These are phyloP conservation scores for Nemurella pictetii DNA, from an alignment of 2,888 invertebrate species.

Conservation along the genomic window DNA sequence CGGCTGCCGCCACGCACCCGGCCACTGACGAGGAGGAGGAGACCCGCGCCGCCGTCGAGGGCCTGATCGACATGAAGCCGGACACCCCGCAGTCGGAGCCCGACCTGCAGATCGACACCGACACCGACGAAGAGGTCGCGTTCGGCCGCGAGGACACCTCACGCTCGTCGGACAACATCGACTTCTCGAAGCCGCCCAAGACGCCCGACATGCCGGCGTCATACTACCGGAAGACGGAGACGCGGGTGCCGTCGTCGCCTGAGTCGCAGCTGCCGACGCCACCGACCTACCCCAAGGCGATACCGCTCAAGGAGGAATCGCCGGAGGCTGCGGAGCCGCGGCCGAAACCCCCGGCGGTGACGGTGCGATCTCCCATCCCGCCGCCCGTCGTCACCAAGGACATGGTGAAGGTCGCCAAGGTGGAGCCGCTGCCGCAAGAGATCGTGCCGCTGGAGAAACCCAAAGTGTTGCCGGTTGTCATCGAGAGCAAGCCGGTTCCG, in stretches of 20 bases:
- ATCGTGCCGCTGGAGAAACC: background rate
- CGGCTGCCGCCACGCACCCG: conserved; percentile 49
- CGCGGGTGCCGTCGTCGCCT: too few species aligned
- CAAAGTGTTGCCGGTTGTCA: background rate
- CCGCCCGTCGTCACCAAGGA: conserved; percentile 43
- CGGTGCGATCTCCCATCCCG: conserved; percentile 40
- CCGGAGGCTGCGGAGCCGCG: conserved; percentile 40
- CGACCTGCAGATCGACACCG: conserved; percentile 83
- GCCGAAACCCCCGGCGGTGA: conserved; percentile 48
- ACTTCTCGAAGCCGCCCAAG: conserved; percentile 58
- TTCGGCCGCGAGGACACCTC: conserved; percentile 55
- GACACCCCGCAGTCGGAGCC: conserved; percentile 84
- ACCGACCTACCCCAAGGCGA: conserved; percentile 8
- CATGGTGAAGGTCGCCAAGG: background rate
- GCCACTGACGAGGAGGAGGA: conserved; percentile 79
- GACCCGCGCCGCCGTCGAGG: conserved; percentile 82
- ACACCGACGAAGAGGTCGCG: conserved; percentile 72
- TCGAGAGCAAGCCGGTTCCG: background rate
- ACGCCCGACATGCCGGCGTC: conserved; percentile 60
- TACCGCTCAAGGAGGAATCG: conserved; percentile 10
- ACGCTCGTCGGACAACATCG: conserved; percentile 55
- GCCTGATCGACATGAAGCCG: conserved; percentile 75
- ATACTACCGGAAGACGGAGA: conserved; percentile 52
- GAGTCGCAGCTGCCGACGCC: background rate
- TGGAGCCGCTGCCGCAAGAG: background rate